phyloP scores from a whole-genome alignment of 2,888 invertebrate species.

The Ernsta delagoae region DNA sequence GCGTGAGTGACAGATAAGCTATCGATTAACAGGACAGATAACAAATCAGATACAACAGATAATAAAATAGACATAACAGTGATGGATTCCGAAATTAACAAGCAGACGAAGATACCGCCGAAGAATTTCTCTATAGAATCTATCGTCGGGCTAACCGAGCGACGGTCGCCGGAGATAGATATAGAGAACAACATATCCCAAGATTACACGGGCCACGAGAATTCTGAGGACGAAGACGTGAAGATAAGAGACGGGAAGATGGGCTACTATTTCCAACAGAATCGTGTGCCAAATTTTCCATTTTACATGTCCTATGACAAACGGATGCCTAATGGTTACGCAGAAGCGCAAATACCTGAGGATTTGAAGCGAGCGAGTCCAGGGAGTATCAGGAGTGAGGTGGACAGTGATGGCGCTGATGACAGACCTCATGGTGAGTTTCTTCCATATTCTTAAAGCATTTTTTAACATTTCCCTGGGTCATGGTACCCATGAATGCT shows the following conservation, averaged over 20 bases:
- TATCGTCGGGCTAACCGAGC: conserved; percentile 77
- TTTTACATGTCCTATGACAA: conserved; percentile 81
- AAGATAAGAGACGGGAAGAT: conserved; percentile 72
- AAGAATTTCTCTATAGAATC: conserved; percentile 88
- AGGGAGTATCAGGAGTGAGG: conserved; percentile 74
- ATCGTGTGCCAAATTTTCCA: conserved; percentile 75
- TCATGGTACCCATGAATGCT: too few species aligned
- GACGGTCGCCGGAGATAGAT: conserved; percentile 74
- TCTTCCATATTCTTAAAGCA: too few species aligned
- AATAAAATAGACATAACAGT: conserved; percentile 30
- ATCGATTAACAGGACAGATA: conserved; percentile 20
- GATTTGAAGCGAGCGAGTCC: conserved; percentile 76
- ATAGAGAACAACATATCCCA: conserved; percentile 65
- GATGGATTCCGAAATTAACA: conserved; percentile 78
- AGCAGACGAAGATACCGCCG: conserved; percentile 79
- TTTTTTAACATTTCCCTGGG: too few species aligned
- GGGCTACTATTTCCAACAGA: conserved; percentile 77
- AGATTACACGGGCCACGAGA: conserved; percentile 61
- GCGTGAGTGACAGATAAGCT: conserved; percentile 41
- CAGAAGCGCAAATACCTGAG: conserved; percentile 56
- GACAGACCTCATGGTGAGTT: conserved; percentile 74
- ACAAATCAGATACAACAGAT: background rate
- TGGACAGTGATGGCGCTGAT: conserved; percentile 77
- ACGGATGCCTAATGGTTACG: conserved; percentile 59
- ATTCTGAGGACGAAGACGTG: conserved; percentile 69